Evolutionary conservation across 2,888 invertebrate species (phyloP).

Genomic region (Tenthredo notha): DNA sequence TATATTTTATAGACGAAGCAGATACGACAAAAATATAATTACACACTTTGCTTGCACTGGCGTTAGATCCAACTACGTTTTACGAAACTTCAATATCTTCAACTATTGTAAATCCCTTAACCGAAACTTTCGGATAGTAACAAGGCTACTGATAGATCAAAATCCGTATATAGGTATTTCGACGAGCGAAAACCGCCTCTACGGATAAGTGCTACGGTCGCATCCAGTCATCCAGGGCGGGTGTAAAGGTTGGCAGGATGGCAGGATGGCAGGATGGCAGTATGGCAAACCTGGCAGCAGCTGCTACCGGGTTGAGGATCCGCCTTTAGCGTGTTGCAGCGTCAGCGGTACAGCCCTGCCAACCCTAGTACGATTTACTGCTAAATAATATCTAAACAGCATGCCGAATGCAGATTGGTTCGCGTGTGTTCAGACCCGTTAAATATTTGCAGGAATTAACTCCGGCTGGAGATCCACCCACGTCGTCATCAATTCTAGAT

Average conservation of each 20-base stretch:
- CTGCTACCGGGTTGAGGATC: slow-evolving; percentile 64
- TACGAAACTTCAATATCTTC: neutral
- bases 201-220: slow-evolving; percentile 30
- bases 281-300: slow-evolving; percentile 41
- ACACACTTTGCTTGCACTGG: neutral
- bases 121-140: neutral
- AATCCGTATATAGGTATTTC: slow-evolving; percentile 29
- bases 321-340: slow-evolving; percentile 76
- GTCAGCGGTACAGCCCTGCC: slow-evolving; percentile 74
- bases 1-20: no score
- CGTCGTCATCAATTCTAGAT: slow-evolving; percentile 12
- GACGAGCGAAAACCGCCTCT: neutral
- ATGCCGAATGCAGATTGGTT: slow-evolving; percentile 60
- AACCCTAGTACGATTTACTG: slow-evolving; percentile 72
- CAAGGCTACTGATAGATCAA: slow-evolving; percentile 6
- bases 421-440: slow-evolving; percentile 43
- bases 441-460: slow-evolving; percentile 49
- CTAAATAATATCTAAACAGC: slow-evolving; percentile 76
- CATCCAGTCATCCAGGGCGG: slow-evolving; percentile 24
- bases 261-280: slow-evolving; percentile 45
- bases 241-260: slow-evolving; percentile 51
- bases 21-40: neutral
- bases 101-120: neutral
- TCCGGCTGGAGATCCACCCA: neutral
- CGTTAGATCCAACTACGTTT: neutral